Conservation (phyloP, 2,888 invertebrate genomes). For the Hirudinaria manillensis region DNA sequence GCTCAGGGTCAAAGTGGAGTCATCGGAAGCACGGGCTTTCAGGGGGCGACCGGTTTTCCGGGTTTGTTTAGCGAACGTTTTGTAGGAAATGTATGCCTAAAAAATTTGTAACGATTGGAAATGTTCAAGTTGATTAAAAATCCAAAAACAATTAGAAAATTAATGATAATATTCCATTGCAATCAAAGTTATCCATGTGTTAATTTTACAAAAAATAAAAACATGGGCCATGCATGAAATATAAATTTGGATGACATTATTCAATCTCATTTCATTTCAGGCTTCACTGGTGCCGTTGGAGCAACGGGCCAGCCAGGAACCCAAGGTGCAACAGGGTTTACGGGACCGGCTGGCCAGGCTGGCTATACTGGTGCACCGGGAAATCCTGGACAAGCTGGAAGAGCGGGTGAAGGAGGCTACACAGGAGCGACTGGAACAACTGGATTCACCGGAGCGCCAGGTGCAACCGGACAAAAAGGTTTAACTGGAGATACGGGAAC, state of each 20-base stretch:
- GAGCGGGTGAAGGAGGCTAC: constrained; percentile 20
- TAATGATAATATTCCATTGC: too few relatives aligned
- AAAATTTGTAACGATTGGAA: too few relatives aligned
- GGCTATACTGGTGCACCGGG: constrained; percentile 20
- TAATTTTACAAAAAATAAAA: too few relatives aligned
- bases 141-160: too few relatives aligned
- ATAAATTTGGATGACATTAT: too few relatives aligned
- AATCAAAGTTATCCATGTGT: too few relatives aligned
- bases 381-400: constrained; percentile 26
- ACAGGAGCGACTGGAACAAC: constrained; percentile 30
- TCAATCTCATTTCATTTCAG: not conserved
- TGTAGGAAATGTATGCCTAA: too few relatives aligned
- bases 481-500: constrained; percentile 35
- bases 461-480: constrained; percentile 32
- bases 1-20: constrained; percentile 37
- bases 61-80: too few relatives aligned
- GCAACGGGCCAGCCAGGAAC: constrained; percentile 32
- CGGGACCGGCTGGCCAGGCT: constrained; percentile 30
- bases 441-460: constrained; percentile 31
- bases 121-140: too few relatives aligned
- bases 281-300: constrained; percentile 22
- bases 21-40: constrained; percentile 29
- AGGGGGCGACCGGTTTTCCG: constrained; percentile 9
- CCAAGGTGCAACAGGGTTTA: constrained; percentile 32
- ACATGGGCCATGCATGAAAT: too few relatives aligned